Base-by-base conservation (phyloP, 2,797 vertebrate species). In the Acanthiza pusilla region DNA sequence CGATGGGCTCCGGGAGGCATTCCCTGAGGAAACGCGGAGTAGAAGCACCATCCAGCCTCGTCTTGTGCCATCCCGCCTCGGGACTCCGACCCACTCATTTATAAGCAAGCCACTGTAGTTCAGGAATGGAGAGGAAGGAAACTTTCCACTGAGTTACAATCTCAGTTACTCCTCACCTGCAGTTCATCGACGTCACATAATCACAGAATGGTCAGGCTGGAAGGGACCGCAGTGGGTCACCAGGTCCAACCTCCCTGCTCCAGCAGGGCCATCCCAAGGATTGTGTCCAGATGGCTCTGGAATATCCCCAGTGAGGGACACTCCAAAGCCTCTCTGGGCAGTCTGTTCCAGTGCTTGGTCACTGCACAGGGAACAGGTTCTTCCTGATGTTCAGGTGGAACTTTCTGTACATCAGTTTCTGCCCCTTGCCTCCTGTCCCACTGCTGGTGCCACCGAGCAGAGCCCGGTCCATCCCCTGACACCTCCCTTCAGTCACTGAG, bases 21-120 rank as follows among this genome's bases (percentile, higher is more conserved):
- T 88, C 34, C 30, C 68, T 12, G 9, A n/a, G 42, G 76, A 47
- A 45, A 40, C 0, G 4, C 23, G n/a, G 21, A 17, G 11, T 10
- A 7, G 10, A 73, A n/a, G 51, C 19, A 4, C 11, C 16, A 0
- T 23, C 26, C 10, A 0, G 5, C 22, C 20, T 9, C 0, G 1
- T 34, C 15, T 48, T 15, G 42, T 50, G 32, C 32, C 23, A 2
- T 36, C 32, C 23, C 0, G 1, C 40, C n/a, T 16, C 29, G 66
- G 40, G 27, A 27, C 29, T 57, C 1, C 0, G 13, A 3, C 1
- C 22, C 21, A 0, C 5, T 9, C 30, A 20, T 53, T 21, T 36
- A 7, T 26, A 22, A 42, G 45, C 11, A 11, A 62, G 53, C 10
- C 8, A 0, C 9, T 48, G 45, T 5, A 8, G 38, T 18, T 70